These are phyloP conservation scores for Caenorhabditis plicata DNA, from an alignment of 2,888 invertebrate species.

Conservation along the genomic window DNA sequence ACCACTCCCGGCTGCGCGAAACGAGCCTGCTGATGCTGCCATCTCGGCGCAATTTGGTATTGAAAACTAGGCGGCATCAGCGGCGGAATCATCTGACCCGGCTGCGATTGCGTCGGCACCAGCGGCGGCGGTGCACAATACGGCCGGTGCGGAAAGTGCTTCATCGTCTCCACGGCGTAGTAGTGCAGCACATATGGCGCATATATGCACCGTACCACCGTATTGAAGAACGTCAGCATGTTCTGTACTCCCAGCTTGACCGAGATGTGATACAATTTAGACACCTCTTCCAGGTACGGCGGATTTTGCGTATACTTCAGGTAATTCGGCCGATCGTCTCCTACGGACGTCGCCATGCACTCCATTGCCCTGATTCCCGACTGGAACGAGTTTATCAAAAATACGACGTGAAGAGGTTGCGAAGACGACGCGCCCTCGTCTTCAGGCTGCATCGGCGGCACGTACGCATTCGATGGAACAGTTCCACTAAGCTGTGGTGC, in stretches of 20 bases:
- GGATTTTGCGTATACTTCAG: slow-evolving; percentile 14
- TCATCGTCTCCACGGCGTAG: slow-evolving; percentile 14
- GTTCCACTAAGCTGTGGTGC: slow-evolving; percentile 47
- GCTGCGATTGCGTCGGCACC: not conserved
- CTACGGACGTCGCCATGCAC: slow-evolving; percentile 12
- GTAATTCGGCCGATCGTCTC: slow-evolving; percentile 15
- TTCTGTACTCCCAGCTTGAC: slow-evolving; percentile 8
- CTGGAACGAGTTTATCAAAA: slow-evolving; percentile 8
- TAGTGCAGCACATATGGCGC: slow-evolving; percentile 28
- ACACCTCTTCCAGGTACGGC: slow-evolving; percentile 14
- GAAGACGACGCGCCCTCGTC: no score
- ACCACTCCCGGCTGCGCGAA: slow-evolving; percentile 11
- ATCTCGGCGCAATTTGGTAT: not conserved
- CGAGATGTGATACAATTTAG: slow-evolving; percentile 7
- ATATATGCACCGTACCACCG: slow-evolving; percentile 13
- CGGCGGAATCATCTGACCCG: not conserved
- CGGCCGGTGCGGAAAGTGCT: slow-evolving; percentile 14
- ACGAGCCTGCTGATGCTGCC: slow-evolving; percentile 8
- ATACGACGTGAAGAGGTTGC: no score
- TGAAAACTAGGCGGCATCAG: not conserved
- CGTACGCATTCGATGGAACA: not conserved
- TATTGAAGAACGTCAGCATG: slow-evolving; percentile 10
- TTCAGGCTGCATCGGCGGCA: no score
- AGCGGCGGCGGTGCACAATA: not conserved
- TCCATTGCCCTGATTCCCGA: slow-evolving; percentile 33